These are phyloP conservation scores for Diadema setosum DNA, from an alignment of 35 echinoderm and acorn worm species.

Conservation along the genomic window DNA sequence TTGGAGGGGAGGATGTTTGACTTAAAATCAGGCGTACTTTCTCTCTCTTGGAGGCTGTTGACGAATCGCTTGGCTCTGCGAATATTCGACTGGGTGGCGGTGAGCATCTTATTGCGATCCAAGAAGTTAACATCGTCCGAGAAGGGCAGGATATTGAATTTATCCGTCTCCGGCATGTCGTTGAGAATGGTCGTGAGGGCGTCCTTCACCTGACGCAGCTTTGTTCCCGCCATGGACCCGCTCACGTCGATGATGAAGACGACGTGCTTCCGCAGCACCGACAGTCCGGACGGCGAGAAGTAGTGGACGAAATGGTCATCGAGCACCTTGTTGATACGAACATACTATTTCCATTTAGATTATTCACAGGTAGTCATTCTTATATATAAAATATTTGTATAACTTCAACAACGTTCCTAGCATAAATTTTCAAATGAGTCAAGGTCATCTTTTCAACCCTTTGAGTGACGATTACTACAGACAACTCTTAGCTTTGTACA, in stretches of 20 bases:
- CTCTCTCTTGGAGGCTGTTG: slow-evolving; percentile 41
- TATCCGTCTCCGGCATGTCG: slow-evolving; percentile 80
- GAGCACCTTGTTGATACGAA: slow-evolving; percentile 47
- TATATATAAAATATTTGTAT: too few relatives aligned
- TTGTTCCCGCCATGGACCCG: slow-evolving; percentile 82
- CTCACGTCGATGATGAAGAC: slow-evolving; percentile 93
- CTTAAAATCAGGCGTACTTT: slow-evolving; percentile 14
- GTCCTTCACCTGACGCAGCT: slow-evolving; percentile 71
- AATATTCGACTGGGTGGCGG: slow-evolving; percentile 38
- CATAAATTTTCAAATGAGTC: too few relatives aligned
- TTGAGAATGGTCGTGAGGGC: slow-evolving; percentile 83
- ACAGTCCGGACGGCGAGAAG: slow-evolving; percentile 74
- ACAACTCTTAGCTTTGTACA: too few relatives aligned
- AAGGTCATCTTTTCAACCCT: too few relatives aligned
- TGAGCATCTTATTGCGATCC: slow-evolving; percentile 74
- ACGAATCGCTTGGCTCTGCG: slow-evolving; percentile 66
- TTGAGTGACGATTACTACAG: too few relatives aligned
- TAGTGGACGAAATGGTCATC: slow-evolving; percentile 89
- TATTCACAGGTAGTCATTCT: too few relatives aligned
- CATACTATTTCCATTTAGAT: too few relatives aligned
- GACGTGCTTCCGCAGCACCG: slow-evolving; percentile 82
- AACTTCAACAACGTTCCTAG: too few relatives aligned
- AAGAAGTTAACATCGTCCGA: slow-evolving; percentile 72
- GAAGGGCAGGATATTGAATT: slow-evolving; percentile 92
- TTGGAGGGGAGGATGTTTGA: too few relatives aligned